Evolutionary conservation across 1,140 invertebrate species (phyloP).

Genomic region (Branchinecta lynchi): DNA sequence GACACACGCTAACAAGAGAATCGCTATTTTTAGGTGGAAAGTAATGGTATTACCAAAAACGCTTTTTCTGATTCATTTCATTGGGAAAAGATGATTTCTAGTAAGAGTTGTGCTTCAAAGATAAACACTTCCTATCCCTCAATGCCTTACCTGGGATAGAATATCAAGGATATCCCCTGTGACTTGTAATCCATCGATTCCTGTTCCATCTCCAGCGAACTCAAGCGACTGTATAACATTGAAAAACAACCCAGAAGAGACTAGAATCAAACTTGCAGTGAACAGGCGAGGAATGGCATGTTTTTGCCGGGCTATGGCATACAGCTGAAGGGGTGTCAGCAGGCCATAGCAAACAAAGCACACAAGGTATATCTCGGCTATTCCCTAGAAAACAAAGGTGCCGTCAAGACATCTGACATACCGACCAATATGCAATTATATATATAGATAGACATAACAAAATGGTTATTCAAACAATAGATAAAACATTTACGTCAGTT

Average conservation of each 20-base stretch:
- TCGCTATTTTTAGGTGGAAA: too few relatives aligned
- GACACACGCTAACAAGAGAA: too few relatives aligned
- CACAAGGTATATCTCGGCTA: conserved; percentile 74
- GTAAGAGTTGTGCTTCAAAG: too few relatives aligned
- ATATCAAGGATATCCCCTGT: conserved; percentile 83
- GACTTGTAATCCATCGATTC: conserved; percentile 57
- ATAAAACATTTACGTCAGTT: background rate
- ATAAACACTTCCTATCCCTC: background rate
- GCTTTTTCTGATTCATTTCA: too few relatives aligned
- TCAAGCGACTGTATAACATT: conserved; percentile 76
- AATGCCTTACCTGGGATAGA: conserved; percentile 54
- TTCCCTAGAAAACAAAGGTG: conserved; percentile 43
- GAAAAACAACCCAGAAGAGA: conserved; percentile 65
- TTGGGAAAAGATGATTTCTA: too few relatives aligned
- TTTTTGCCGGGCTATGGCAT: conserved; percentile 66
- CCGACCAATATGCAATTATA: conserved; percentile 2
- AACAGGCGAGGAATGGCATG: conserved; percentile 84
- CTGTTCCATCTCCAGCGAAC: conserved; percentile 75
- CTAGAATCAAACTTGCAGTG: conserved; percentile 64
- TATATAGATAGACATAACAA: conserved; percentile 9
- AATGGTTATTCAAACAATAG: background rate
- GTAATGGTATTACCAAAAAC: too few relatives aligned
- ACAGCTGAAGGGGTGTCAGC: conserved; percentile 70
- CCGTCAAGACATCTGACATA: conserved; percentile 13
- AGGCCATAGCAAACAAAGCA: conserved; percentile 77